Evolutionary conservation across 2,888 invertebrate genomes (phyloP), one percentile per base, ranked within the genome.

Genomic region (Pseudanteris insignis): DNA sequence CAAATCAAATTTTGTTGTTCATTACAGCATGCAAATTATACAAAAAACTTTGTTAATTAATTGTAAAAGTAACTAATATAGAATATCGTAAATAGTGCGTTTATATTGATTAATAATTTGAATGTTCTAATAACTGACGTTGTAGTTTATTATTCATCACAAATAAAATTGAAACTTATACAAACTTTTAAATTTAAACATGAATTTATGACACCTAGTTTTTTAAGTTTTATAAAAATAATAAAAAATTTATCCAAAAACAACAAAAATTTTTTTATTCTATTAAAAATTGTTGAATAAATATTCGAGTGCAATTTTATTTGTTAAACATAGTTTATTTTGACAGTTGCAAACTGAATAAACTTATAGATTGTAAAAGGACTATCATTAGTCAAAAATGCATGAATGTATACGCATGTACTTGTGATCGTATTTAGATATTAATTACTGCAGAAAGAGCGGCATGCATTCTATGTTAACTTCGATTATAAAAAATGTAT

Each of bases 381-480:
- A 29, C 34, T 15, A 30, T 40, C 8, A 51, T 32, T 65, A 55
- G 61, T 50, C 34, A 57, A 53, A 18, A 18, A 67, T 70, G 71
- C 72, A 72, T 72, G 72, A 66, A 48, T 54, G 59, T 50, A 64
- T 65, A 64, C 69, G 69, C 66, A 67, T 51, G 66, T 65, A 63
- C 60, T 65, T 70, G 70, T 71, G 71, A 72, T 70, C 62, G 50
- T 55, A 65, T 50, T 33, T 63, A 64, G 46, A 55, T 21, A 51
- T 46, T 64, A 65, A 50, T 67, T 57, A 51, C 60, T 66, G 46
- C 48, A 37, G n/a, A 48, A 47, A 48, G 66, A 66, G 66, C 58
- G 59, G 68, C 70, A 70, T 68, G 70, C 65, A 67, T 64, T 29
- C 55, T 58, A 63, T 51, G 51, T 59, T 51, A 30, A 51, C 36